These are phyloP conservation scores for Xiphophorus hellerii DNA, from an alignment of 2,113 vertebrate species.

Conservation along the genomic window DNA sequence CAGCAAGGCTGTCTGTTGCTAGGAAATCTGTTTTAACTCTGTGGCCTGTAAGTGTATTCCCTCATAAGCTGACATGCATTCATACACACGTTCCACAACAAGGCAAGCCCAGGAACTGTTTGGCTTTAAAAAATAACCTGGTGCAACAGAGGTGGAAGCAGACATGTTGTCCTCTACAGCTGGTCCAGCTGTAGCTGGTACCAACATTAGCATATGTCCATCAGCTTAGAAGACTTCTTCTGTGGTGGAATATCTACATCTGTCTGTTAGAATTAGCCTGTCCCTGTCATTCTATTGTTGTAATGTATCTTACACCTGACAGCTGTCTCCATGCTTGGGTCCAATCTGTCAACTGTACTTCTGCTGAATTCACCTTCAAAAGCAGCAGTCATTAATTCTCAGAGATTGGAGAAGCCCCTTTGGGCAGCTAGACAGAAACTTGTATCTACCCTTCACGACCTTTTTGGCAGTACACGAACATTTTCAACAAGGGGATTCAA, in stretches of 20 bases:
- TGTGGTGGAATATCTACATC: constrained; percentile 36
- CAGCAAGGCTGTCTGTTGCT: constrained; percentile 40
- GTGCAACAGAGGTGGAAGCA: constrained; percentile 11
- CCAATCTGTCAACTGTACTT: constrained; percentile 71
- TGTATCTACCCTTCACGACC: constrained; percentile 32
- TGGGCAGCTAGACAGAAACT: constrained; percentile 27
- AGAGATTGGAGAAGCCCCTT: constrained; percentile 38
- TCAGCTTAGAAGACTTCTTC: constrained; percentile 31
- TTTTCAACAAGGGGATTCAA: constrained; percentile 19
- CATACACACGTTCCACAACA: constrained; percentile 27
- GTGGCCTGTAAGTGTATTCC: constrained; percentile 26
- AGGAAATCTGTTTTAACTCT: constrained; percentile 27
- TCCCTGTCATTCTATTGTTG: constrained; percentile 58
- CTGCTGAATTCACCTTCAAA: constrained; percentile 58
- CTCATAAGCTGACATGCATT: constrained; percentile 4
- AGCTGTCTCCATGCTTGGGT: constrained; percentile 61
- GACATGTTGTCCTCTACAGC: constrained; percentile 18
- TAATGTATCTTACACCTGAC: constrained; percentile 63
- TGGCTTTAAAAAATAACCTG: constrained; percentile 20
- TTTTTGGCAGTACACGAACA: constrained; percentile 15
- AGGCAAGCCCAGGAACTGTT: constrained; percentile 25
- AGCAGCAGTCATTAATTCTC: constrained; percentile 37
- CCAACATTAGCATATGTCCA: constrained; percentile 70
- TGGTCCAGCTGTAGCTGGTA: constrained; percentile 70
- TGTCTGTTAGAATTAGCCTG: constrained; percentile 58